Percentiles rank a stretch among this genome's conserved stretches.
Evolutionary conservation across 2,113 vertebrate genomes (phyloP).

Genomic region (Lophius piscatorius): DNA sequence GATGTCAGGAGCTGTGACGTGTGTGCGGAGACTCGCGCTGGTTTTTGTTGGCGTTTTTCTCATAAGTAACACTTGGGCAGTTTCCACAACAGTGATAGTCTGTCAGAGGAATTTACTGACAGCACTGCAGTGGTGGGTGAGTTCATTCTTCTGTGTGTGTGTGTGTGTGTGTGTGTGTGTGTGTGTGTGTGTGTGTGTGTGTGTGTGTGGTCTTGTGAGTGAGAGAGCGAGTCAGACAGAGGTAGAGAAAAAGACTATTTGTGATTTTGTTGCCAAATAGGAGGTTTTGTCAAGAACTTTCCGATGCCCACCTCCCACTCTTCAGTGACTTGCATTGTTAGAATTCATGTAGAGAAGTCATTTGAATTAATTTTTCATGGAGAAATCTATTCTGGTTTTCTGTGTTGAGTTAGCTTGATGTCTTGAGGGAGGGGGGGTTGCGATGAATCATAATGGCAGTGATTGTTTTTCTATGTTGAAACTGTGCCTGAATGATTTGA

Average conservation of each 20-base stretch:
- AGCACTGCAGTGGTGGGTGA: constrained; percentile 55
- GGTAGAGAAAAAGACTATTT: constrained; percentile 46
- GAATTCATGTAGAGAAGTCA: constrained; percentile 46
- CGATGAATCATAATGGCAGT: constrained; percentile 47
- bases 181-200: constrained; percentile 43
- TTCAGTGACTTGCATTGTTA: constrained; percentile 7
- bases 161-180: constrained; percentile 34
- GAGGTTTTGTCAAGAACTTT: constrained; percentile 45
- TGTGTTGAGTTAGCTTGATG: constrained; percentile 33
- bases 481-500: constrained; percentile 21
- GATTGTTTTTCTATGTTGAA: constrained; percentile 28
- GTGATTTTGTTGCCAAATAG: constrained; percentile 62
- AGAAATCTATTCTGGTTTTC: constrained; percentile 39
- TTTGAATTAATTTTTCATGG: constrained; percentile 62
- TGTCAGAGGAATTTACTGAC: constrained; percentile 74
- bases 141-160: constrained; percentile 25
- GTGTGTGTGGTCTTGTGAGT: constrained; percentile 39
- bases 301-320: constrained; percentile 43
- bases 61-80: constrained; percentile 69
- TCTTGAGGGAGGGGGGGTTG: constrained; percentile 36
- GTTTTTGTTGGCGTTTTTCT: constrained; percentile 62
- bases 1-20: constrained; percentile 21
- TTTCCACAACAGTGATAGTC: constrained; percentile 68
- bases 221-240: constrained; percentile 26
- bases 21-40: constrained; percentile 55